A percentile compares a stretch with the other conserved stretches of the same genome.
These are phyloP conservation scores for Dendroctonus valens DNA, from an alignment of 1,140 invertebrate species.

Conservation along the genomic window DNA sequence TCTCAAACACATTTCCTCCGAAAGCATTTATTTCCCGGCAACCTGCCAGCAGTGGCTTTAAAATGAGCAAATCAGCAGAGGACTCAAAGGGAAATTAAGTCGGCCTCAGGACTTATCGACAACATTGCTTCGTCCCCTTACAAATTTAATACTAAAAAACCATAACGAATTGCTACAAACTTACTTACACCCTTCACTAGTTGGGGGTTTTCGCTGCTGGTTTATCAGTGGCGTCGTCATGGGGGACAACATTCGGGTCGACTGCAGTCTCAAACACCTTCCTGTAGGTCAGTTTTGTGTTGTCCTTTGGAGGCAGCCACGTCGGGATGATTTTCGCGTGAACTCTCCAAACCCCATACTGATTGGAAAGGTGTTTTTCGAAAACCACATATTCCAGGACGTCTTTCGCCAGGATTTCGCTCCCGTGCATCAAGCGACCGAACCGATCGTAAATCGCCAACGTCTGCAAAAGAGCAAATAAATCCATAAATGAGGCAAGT, in stretches of 20 bases:
- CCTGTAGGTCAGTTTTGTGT: conserved; percentile 59
- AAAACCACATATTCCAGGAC: conserved; percentile 94
- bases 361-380: conserved; percentile 90
- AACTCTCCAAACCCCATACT: conserved; percentile 90
- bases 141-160: no score
- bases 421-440: conserved; percentile 91
- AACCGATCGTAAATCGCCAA: conserved; percentile 95
- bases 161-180: no score
- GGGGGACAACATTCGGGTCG: conserved; percentile 13
- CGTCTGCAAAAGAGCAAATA: conserved; percentile 54
- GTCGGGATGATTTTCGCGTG: conserved; percentile 91
- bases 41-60: no score
- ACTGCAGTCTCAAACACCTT: conserved; percentile 41
- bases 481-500: not conserved
- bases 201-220: no score
- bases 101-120: no score
- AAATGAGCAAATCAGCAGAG: no score
- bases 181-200: no score
- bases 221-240: conserved; percentile 3
- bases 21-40: no score
- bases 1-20: no score
- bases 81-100: no score
- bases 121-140: no score
- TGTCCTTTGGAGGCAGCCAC: conserved; percentile 73
- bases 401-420: conserved; percentile 84